phyloP scores from a whole-genome alignment of 2,113 vertebrate species.

The Dunckerocampus dactyliophorus region DNA sequence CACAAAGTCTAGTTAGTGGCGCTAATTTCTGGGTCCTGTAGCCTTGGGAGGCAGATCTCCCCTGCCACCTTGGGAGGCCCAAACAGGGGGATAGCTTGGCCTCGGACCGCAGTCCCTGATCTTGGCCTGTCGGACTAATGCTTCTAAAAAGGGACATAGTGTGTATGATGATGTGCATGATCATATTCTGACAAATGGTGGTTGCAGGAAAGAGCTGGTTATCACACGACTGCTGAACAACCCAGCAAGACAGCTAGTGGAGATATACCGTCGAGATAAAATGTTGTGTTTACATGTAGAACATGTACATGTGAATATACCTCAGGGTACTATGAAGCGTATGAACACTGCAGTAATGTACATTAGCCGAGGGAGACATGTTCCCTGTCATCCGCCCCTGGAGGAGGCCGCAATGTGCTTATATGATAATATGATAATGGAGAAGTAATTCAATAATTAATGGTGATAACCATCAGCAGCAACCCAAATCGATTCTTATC shows the following conservation, averaged over 20 bases:
- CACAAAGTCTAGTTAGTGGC: constrained; percentile 56
- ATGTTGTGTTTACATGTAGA: constrained; percentile 44
- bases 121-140: constrained; percentile 60
- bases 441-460: constrained; percentile 69
- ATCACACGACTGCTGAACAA: constrained; percentile 15
- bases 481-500: constrained; percentile 67
- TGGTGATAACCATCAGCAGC: constrained; percentile 69
- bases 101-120: constrained; percentile 31
- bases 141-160: constrained; percentile 46
- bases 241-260: constrained; percentile 8
- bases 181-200: constrained; percentile 27
- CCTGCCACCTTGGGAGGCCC: constrained; percentile 58
- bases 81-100: constrained; percentile 40
- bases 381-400: constrained; percentile 25
- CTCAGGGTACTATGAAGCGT: constrained; percentile 32
- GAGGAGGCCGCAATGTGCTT: constrained; percentile 62
- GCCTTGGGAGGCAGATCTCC: constrained; percentile 54
- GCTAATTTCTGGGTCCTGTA: constrained; percentile 61
- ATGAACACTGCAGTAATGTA: constrained; percentile 24
- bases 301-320: constrained; percentile 41
- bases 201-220: constrained; percentile 20
- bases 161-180: constrained; percentile 42
- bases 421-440: constrained; percentile 61
- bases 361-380: constrained; percentile 48
- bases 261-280: constrained; percentile 18